Percentiles rank a stretch among this genome's conserved stretches.
Conservation (phyloP, 2,113 vertebrate species). For the Antechinus stuartii region DNA sequence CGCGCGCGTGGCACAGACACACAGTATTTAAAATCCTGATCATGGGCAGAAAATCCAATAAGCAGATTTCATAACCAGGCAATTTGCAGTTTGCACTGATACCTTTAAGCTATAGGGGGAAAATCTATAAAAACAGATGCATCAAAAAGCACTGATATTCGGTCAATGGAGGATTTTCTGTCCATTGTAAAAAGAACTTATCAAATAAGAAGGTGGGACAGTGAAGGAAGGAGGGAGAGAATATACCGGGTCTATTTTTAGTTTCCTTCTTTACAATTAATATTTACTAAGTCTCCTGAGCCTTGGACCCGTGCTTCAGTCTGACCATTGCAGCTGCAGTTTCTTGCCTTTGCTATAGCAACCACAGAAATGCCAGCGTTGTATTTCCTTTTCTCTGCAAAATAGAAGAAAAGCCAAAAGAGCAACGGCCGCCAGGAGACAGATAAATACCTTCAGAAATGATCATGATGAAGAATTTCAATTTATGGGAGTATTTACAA, state of each 20-base stretch:
- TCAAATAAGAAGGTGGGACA: conserved; percentile 76
- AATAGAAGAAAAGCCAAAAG: conserved; percentile 87
- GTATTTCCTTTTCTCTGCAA: conserved; percentile 93
- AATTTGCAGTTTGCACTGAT: conserved; percentile 75
- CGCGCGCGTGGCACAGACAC: background rate
- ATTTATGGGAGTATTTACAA: conserved; percentile 67
- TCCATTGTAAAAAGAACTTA: conserved; percentile 78
- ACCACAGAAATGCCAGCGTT: conserved; percentile 93
- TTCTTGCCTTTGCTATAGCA: conserved; percentile 93
- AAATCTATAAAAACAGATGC: conserved; percentile 75
- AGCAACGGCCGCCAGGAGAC: conserved; percentile 84
- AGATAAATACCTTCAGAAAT: conserved; percentile 80
- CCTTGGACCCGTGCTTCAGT: conserved; percentile 90
- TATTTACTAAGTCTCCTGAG: conserved; percentile 95
- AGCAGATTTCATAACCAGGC: conserved; percentile 66
- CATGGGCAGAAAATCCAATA: conserved; percentile 61
- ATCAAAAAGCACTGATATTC: conserved; percentile 76
- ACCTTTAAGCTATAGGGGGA: conserved; percentile 66
- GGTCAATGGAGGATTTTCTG: conserved; percentile 80
- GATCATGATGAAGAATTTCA: conserved; percentile 81
- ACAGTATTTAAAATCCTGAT: conserved; percentile 44
- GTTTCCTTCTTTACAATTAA: conserved; percentile 95
- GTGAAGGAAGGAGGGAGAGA: background rate
- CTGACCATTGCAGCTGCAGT: conserved; percentile 97
- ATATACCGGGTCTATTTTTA: conserved; percentile 81